Conservation (phyloP, 2,797 vertebrate species). For the Lacerta viridis region DNA sequence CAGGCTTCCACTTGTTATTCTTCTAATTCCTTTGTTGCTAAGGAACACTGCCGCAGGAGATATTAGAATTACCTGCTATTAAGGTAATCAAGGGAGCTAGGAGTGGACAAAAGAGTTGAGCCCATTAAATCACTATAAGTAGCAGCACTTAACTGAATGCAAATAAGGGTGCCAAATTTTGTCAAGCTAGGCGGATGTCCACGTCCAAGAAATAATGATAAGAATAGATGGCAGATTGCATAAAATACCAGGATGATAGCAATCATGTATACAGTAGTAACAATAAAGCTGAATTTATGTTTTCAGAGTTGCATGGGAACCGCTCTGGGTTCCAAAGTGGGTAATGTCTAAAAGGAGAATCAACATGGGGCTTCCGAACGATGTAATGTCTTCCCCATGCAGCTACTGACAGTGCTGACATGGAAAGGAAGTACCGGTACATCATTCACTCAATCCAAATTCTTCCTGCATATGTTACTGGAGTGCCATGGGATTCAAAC, state of each 20-base stretch:
- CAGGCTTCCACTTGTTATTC: neutral
- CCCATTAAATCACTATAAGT: conserved; percentile 42
- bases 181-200: conserved; percentile 12
- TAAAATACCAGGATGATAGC: neutral
- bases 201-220: conserved; percentile 16
- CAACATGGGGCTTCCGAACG: neutral
- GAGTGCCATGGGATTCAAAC: neutral
- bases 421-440: neutral
- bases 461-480: neutral
- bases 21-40: conserved; percentile 40
- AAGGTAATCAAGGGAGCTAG: conserved; percentile 44
- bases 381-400: neutral
- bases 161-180: conserved; percentile 29
- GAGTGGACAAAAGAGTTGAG: conserved; percentile 39
- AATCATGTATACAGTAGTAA: neutral
- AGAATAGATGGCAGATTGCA: neutral
- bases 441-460: neutral
- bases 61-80: conserved; percentile 46
- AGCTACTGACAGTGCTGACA: neutral
- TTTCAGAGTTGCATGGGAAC: neutral
- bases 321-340: no score
- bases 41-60: conserved; percentile 33
- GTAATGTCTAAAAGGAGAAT: neutral
- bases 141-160: conserved; percentile 28
- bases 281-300: neutral